A percentile compares a stretch with the other conserved stretches of the same genome.
These are phyloP conservation scores for human DNA, from an alignment of 2,113 vertebrate genomes.

Conservation along the genomic window GRCh38 chr6:34745001-34745500, in stretches of 20 bases:
- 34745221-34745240: slow-evolving; percentile 11
- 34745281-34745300: background rate
- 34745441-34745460: background rate
- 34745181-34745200: background rate
- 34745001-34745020: background rate
- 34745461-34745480: background rate
- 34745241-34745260: background rate
- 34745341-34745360: background rate
- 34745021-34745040: background rate
- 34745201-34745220: background rate
- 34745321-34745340: slow-evolving; percentile 14
- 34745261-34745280: background rate
- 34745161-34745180: background rate
- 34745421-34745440: background rate
- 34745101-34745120: background rate
- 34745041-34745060: background rate
- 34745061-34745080: background rate
- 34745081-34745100: background rate
- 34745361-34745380: background rate
- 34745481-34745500: background rate
- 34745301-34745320: background rate
- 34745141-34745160: background rate
- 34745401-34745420: background rate
- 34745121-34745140: background rate
- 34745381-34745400: background rate